These are phyloP conservation scores for Drosophila ezoana DNA, from an alignment of 2,888 invertebrate genomes.

Conservation along the genomic window DNA sequence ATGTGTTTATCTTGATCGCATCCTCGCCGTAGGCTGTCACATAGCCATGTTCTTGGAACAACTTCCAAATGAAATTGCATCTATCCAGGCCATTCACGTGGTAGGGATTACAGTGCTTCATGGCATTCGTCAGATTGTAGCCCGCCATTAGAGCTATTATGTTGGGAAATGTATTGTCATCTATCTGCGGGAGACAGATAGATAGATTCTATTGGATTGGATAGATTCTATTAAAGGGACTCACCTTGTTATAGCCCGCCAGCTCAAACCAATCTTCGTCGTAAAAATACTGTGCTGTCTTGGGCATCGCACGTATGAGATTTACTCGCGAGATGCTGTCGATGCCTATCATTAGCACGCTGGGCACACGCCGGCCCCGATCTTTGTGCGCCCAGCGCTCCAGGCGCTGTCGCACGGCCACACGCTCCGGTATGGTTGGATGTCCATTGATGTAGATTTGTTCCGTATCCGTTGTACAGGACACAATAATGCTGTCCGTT, in stretches of 20 bases:
- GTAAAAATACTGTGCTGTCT: conserved; percentile 89
- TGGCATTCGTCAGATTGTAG: conserved; percentile 85
- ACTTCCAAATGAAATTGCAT: conserved; percentile 91
- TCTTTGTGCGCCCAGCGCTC: conserved; percentile 66
- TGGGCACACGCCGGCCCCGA: conserved; percentile 82
- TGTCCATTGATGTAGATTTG: conserved; percentile 85
- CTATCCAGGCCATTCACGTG: conserved; percentile 87
- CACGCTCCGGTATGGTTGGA: conserved; percentile 86
- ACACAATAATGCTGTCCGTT: conserved; percentile 86
- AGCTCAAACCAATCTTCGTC: conserved; percentile 90
- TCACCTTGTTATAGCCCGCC: conserved; percentile 90
- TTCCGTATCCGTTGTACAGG: conserved; percentile 83
- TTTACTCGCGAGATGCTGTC: conserved; percentile 94
- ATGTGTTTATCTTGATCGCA: conserved; percentile 89
- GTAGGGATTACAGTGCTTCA: conserved; percentile 85
- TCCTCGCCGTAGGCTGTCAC: conserved; percentile 93
- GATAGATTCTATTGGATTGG: neutral
- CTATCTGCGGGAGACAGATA: conserved; percentile 86
- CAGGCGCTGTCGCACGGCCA: conserved; percentile 85
- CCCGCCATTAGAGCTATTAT: conserved; percentile 93
- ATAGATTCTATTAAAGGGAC: neutral
- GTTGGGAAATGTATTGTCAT: conserved; percentile 96
- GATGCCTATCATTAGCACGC: conserved; percentile 92
- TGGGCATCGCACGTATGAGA: conserved; percentile 91
- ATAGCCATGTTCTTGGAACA: conserved; percentile 89